Percentiles rank a stretch among this genome's conserved stretches.
Evolutionary conservation across 2,888 invertebrate genomes (phyloP).

Genomic region (Petrolisthes cinctipes): DNA sequence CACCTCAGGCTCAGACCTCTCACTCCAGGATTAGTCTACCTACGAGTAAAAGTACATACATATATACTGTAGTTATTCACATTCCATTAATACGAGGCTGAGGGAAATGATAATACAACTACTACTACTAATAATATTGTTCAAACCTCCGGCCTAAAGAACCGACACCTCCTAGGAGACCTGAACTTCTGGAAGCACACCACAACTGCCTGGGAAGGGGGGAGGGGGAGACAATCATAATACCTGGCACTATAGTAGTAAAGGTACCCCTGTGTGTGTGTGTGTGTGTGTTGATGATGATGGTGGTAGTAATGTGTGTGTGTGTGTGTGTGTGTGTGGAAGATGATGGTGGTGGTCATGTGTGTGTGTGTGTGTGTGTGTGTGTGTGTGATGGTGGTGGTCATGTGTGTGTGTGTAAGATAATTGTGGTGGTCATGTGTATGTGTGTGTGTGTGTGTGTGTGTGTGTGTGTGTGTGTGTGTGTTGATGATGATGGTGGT

Average conservation of each 20-base stretch:
- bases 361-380: constrained; percentile 10
- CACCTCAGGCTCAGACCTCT: too few species aligned
- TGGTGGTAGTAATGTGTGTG: neutral
- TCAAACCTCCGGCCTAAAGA: constrained; percentile 28
- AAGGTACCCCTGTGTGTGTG: neutral
- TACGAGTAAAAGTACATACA: too few species aligned
- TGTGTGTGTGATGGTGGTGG: too few species aligned
- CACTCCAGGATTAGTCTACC: too few species aligned
- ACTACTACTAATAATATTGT: neutral
- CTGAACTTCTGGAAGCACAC: neutral
- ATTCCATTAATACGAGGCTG: too few species aligned
- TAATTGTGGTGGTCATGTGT: neutral
- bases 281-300: neutral
- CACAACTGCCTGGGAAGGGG: constrained; percentile 17
- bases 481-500: too few species aligned
- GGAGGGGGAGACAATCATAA: neutral
- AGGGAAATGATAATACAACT: neutral
- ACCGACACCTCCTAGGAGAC: constrained; percentile 5
- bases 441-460: neutral
- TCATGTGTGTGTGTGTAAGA: constrained; percentile 1
- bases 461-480: neutral
- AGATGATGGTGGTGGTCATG: neutral
- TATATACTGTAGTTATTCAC: too few species aligned
- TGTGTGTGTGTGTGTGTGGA: neutral
- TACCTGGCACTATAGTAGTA: neutral